These are phyloP conservation scores for Gymnodraco acuticeps DNA, from an alignment of 2,797 vertebrate genomes.

Conservation along the genomic window DNA sequence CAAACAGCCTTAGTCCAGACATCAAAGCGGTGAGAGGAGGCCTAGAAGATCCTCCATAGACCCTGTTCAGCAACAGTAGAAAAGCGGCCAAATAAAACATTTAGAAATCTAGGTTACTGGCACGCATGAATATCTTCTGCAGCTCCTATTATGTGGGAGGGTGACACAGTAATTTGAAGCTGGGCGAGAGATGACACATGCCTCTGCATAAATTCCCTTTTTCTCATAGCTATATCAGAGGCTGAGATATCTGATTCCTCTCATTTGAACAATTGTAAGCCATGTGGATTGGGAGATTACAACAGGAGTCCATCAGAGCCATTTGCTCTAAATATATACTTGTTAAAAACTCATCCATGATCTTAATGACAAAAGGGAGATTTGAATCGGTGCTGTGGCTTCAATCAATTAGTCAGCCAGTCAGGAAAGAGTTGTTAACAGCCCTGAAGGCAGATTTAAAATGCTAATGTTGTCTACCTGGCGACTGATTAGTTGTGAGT, in stretches of 20 bases:
- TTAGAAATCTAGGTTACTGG: slow-evolving; percentile 80
- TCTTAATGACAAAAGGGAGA: slow-evolving; percentile 30
- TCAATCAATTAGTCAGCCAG: slow-evolving; percentile 61
- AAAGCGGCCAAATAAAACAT: slow-evolving; percentile 72
- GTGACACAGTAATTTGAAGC: slow-evolving; percentile 75
- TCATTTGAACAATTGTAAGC: slow-evolving; percentile 7
- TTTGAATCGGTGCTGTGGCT: slow-evolving; percentile 37
- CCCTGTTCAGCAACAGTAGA: slow-evolving; percentile 60
- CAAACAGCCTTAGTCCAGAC: slow-evolving; percentile 55
- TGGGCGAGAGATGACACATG: slow-evolving; percentile 51
- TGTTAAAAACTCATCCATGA: slow-evolving; percentile 41
- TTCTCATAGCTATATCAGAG: slow-evolving; percentile 38
- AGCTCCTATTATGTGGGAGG: slow-evolving; percentile 68
- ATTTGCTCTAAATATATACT: slow-evolving; percentile 23
- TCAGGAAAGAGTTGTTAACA: slow-evolving; percentile 51
- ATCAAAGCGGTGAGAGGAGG: slow-evolving; percentile 64
- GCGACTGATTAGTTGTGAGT: slow-evolving; percentile 67
- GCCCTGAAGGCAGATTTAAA: slow-evolving; percentile 65
- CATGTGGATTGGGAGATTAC: slow-evolving; percentile 13
- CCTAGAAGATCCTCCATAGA: slow-evolving; percentile 39
- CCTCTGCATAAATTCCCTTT: slow-evolving; percentile 61
- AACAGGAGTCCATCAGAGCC: slow-evolving; percentile 36
- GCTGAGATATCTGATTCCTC: slow-evolving; percentile 7
- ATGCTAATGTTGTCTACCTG: slow-evolving; percentile 74
- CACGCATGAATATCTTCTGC: slow-evolving; percentile 75